Conservation (phyloP, 2,888 invertebrate species). For the Meganola albula region DNA sequence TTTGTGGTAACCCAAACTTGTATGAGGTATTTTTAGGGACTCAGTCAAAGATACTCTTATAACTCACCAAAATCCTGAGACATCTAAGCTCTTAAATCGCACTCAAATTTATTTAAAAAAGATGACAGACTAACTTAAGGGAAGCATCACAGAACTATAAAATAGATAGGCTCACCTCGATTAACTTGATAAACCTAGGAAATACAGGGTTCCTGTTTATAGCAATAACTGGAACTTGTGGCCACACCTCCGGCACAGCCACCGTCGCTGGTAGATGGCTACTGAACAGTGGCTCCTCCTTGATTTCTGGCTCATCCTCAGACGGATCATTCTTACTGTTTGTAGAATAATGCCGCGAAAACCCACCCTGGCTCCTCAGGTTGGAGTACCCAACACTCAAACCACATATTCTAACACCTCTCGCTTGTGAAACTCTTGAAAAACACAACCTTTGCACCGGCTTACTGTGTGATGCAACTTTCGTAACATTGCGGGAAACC, state of each 20-base stretch:
- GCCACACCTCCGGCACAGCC: slow-evolving; percentile 97
- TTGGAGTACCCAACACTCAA: slow-evolving; percentile 31
- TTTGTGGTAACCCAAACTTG: too few species aligned
- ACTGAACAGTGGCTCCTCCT: slow-evolving; percentile 66
- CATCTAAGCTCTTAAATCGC: too few species aligned
- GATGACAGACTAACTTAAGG: too few species aligned
- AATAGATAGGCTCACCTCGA: slow-evolving; percentile 82
- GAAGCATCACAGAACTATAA: too few species aligned
- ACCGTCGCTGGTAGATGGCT: slow-evolving; percentile 89
- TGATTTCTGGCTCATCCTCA: slow-evolving; percentile 52
- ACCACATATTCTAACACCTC: slow-evolving; percentile 38
- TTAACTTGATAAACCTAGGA: slow-evolving; percentile 97
- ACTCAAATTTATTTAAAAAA: too few species aligned
- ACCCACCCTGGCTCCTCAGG: slow-evolving; percentile 24
- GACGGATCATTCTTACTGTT: slow-evolving; percentile 58
- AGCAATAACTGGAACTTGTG: slow-evolving; percentile 96
- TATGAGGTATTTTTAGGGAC: too few species aligned
- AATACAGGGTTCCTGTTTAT: slow-evolving; percentile 97
- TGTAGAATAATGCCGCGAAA: slow-evolving; percentile 48
- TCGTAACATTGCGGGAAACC: slow-evolving; percentile 52
- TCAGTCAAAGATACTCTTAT: too few species aligned
- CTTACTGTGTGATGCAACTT: slow-evolving; percentile 66
- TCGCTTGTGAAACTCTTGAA: slow-evolving; percentile 23
- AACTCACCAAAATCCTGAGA: too few species aligned
- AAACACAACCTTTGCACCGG: slow-evolving; percentile 39